These are phyloP conservation scores for Rhimphoctona megacephalus DNA, from an alignment of 2,888 invertebrate species.

Conservation along the genomic window DNA sequence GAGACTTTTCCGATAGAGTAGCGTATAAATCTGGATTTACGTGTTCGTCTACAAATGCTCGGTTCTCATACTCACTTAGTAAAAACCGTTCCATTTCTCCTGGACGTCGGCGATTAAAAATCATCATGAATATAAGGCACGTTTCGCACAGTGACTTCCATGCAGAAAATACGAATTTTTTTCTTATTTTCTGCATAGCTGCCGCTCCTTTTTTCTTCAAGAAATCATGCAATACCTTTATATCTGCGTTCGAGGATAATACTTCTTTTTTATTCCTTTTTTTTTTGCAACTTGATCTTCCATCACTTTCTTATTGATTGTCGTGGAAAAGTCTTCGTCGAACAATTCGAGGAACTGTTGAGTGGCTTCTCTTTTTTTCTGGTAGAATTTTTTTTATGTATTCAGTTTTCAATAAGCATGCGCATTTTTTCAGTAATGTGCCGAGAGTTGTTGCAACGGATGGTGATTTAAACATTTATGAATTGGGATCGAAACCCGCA, in stretches of 20 bases:
- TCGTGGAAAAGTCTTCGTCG: conserved; percentile 8
- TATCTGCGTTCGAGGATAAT: conserved; percentile 10
- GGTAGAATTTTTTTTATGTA: conserved; percentile 31
- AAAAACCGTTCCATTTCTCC: too few species aligned
- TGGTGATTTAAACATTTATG: conserved; percentile 41
- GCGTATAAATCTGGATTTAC: conserved; percentile 61
- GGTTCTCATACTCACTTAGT: conserved; percentile 53
- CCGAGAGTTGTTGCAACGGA: conserved; percentile 46
- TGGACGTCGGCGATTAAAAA: conserved; percentile 69
- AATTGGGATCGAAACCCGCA: conserved; percentile 42
- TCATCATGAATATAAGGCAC: conserved; percentile 61
- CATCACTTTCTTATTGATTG: conserved; percentile 33
- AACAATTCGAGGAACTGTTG: conserved; percentile 35
- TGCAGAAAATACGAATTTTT: conserved; percentile 30
- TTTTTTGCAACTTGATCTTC: conserved; percentile 21
- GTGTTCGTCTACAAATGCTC: conserved; percentile 57
- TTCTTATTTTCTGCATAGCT: background rate
- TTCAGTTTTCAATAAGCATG: conserved; percentile 20
- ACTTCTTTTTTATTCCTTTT: background rate
- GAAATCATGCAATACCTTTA: background rate
- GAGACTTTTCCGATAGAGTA: conserved; percentile 55
- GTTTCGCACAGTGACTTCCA: conserved; percentile 58
- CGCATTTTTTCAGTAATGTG: conserved; percentile 58
- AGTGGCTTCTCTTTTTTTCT: conserved; percentile 16
- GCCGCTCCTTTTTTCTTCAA: background rate